Base-by-base conservation (phyloP, 1,140 invertebrate genomes). In the Ptiloglossa arizonensis region DNA sequence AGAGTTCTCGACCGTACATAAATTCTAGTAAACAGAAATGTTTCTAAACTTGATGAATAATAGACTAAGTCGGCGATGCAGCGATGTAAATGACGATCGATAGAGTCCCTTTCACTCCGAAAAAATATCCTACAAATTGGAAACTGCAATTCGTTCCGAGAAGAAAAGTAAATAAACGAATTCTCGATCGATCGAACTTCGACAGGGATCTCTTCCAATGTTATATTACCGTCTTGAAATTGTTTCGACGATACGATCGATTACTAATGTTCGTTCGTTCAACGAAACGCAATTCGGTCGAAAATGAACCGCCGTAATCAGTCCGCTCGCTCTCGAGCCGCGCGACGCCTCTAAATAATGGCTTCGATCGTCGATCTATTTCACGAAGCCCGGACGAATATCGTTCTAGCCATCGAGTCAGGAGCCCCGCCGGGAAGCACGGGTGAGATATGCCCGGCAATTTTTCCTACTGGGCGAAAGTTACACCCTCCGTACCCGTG, bases 401-500 rank as follows among this genome's bases (percentile, higher is more conserved):
- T 62, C 38, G 35, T 19, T 50, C 52, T 29, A 27, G 13, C 54
- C 60, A 48, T 79, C 77, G 44, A 41, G 44, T 71, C 52, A 44
- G 59, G 69, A 41, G 54, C 69, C 80, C 85, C 72, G 80, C 70
- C 76, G 75, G 64, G 74, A 83, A 74, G 73, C 69, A 68, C n/a
- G 29, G 72, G 56, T 87, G 83, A 89, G 76, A 85, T 87, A 88
- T 86, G 80, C 35, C 32, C 68, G 59, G 85, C 79, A 84, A 87
- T 89, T 88, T 90, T 87, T 89, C 86, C 83, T 76, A 79, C 71
- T 22, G 32, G 64, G 79, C 82, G 85, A 87, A 87, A 89, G 86
- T 87, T 84, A 67, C 67, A 67, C 81, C 77, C 56, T 27, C 29
- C 32, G 32, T 74, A 56, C 29, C 77, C 59, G 38, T 19, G 38